These are phyloP conservation scores for Pseudorhombus dupliciocellatus DNA, from an alignment of 2,113 vertebrate genomes.

Conservation along the genomic window DNA sequence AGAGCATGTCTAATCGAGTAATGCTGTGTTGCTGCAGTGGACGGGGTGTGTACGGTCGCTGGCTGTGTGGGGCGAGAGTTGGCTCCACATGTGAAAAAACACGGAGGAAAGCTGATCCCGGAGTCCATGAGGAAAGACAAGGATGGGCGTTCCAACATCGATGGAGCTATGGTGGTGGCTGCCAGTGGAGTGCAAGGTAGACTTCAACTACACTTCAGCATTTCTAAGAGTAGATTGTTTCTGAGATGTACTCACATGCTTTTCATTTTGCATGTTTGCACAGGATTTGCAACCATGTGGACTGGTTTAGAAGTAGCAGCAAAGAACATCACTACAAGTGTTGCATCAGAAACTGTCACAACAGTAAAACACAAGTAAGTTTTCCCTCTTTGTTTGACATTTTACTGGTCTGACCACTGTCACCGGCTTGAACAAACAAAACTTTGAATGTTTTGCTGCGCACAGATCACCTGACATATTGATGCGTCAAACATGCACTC, in stretches of 20 bases:
- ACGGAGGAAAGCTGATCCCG: slow-evolving; percentile 94
- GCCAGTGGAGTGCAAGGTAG: slow-evolving; percentile 97
- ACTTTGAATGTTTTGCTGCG: not conserved
- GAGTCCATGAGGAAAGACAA: slow-evolving; percentile 95
- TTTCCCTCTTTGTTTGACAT: not conserved
- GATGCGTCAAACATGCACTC: slow-evolving; percentile 41
- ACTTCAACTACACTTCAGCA: not conserved
- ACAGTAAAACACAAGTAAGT: slow-evolving; percentile 95
- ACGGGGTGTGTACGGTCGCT: slow-evolving; percentile 90
- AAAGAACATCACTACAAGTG: slow-evolving; percentile 90
- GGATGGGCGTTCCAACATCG: slow-evolving; percentile 90
- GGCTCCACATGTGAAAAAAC: slow-evolving; percentile 95
- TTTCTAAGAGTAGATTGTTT: not conserved
- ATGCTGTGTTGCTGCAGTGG: slow-evolving; percentile 81
- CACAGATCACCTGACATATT: slow-evolving; percentile 30
- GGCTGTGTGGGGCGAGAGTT: slow-evolving; percentile 90
- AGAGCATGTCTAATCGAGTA: slow-evolving; percentile 23
- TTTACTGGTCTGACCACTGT: not conserved
- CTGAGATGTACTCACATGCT: not conserved
- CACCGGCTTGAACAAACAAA: slow-evolving; percentile 6
- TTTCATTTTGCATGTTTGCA: slow-evolving; percentile 6
- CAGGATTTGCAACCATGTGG: slow-evolving; percentile 97
- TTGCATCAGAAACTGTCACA: slow-evolving; percentile 92
- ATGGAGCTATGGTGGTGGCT: slow-evolving; percentile 95
- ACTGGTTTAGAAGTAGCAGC: slow-evolving; percentile 94